phyloP scores from a whole-genome alignment of 2,888 invertebrate genomes.

The Heliconius cydno region DNA sequence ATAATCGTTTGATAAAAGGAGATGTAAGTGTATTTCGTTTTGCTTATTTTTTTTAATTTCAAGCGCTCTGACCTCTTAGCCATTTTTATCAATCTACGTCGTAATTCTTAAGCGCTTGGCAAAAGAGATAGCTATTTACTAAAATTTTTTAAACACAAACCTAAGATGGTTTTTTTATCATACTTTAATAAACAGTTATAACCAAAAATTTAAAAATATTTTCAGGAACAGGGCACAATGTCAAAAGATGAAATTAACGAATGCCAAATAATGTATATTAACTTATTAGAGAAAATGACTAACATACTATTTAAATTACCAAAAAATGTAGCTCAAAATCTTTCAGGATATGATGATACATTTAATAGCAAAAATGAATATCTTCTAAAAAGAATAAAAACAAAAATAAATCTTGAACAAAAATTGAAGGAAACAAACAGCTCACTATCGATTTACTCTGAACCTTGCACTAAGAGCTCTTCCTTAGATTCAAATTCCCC shows the following conservation, averaged over 20 bases:
- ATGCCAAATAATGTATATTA: conserved; percentile 72
- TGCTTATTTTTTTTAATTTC: neutral
- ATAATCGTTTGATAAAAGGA: neutral
- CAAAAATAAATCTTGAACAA: neutral
- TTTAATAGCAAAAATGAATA: neutral
- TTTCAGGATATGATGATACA: conserved; percentile 78
- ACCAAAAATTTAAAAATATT: neutral
- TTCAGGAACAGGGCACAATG: conserved; percentile 26
- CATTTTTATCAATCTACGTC: too few species aligned
- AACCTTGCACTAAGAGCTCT: neutral
- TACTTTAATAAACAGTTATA: neutral
- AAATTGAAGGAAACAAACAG: neutral
- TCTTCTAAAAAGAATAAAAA: neutral
- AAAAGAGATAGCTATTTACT: too few species aligned
- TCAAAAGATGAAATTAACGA: conserved; percentile 29
- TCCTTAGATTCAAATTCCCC: neutral
- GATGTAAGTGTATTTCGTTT: neutral
- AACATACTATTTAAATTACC: conserved; percentile 85
- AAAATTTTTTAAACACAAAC: too few species aligned
- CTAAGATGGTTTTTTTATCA: too few species aligned
- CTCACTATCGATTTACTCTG: neutral
- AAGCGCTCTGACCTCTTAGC: too few species aligned
- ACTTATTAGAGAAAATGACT: conserved; percentile 85
- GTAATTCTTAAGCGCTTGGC: too few species aligned
- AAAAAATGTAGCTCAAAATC: conserved; percentile 80